Conservation (phyloP, 1,140 invertebrate species). For the Bombus huntii region DNA sequence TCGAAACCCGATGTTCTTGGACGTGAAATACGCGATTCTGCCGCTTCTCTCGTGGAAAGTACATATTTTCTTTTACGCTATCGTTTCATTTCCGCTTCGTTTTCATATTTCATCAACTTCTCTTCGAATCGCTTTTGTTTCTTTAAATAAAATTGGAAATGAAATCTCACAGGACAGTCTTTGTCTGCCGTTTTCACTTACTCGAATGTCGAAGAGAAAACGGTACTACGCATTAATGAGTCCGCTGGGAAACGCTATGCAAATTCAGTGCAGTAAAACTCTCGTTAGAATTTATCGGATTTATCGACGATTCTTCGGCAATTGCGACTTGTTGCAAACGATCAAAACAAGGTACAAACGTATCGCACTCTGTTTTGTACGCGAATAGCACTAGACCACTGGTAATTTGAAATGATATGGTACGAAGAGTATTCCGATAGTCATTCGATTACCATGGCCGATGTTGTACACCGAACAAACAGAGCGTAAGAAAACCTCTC, state of each 20-base stretch:
- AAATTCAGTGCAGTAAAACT: neutral
- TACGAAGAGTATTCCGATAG: neutral
- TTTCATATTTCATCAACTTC: neutral
- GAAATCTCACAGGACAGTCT: neutral
- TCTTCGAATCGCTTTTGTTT: neutral
- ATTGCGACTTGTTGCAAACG: neutral
- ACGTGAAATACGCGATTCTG: neutral
- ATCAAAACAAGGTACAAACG: neutral
- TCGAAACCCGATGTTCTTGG: no score
- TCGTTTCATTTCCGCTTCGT: neutral
- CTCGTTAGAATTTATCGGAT: slow-evolving; percentile 25
- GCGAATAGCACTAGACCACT: neutral
- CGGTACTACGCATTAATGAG: neutral
- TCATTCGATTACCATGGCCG: neutral
- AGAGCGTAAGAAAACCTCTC: neutral
- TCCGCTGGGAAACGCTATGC: neutral
- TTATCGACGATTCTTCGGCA: neutral
- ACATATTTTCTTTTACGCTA: neutral
- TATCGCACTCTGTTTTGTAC: neutral
- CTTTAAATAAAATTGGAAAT: neutral
- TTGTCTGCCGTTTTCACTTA: neutral
- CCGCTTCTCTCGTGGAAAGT: slow-evolving; percentile 45
- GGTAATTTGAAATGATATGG: neutral
- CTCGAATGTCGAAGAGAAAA: neutral
- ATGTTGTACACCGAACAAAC: neutral